A percentile compares a stretch with the other conserved stretches of the same genome.
phyloP scores from a whole-genome alignment of 2,797 vertebrate genomes.

The Pteropus rufus region DNA sequence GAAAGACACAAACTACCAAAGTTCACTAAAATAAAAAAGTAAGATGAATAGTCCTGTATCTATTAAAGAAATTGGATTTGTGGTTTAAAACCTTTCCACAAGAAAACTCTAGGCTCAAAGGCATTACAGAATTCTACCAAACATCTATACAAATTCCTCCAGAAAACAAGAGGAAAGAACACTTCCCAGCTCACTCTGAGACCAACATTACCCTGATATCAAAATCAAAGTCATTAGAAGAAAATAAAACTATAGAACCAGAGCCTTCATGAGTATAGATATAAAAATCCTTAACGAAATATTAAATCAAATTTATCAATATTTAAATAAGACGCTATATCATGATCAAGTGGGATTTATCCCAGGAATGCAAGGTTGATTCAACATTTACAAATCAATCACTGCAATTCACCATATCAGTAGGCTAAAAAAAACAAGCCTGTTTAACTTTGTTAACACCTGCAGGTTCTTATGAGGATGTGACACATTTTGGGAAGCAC shows the following conservation, averaged over 20 bases:
- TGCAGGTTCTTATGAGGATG: neutral
- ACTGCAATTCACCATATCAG: neutral
- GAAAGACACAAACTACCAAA: conserved; percentile 26
- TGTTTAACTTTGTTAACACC: conserved; percentile 14
- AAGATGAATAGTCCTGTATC: neutral
- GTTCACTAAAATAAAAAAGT: neutral
- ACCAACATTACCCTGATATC: neutral
- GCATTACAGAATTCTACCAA: neutral
- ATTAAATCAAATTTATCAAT: neutral
- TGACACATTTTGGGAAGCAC: neutral
- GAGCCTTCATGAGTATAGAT: neutral
- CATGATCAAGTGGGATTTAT: conserved; percentile 17
- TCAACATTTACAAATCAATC: conserved; percentile 2
- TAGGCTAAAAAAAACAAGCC: neutral
- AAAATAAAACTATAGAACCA: conserved; percentile 1
- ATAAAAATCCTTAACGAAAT: conserved; percentile 5
- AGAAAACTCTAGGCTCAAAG: neutral
- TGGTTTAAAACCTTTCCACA: neutral
- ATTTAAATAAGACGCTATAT: conserved; percentile 2
- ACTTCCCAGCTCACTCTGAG: neutral
- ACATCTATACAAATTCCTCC: conserved; percentile 29
- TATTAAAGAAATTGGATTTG: conserved; percentile 6
- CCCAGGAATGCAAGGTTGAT: conserved; percentile 15
- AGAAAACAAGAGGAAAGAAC: conserved; percentile 21
- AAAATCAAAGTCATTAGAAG: conserved; percentile 1